Percentiles rank a stretch among this genome's conserved stretches.
Conservation (phyloP, 2,113 vertebrate genomes). For the Petromus typicus region DNA sequence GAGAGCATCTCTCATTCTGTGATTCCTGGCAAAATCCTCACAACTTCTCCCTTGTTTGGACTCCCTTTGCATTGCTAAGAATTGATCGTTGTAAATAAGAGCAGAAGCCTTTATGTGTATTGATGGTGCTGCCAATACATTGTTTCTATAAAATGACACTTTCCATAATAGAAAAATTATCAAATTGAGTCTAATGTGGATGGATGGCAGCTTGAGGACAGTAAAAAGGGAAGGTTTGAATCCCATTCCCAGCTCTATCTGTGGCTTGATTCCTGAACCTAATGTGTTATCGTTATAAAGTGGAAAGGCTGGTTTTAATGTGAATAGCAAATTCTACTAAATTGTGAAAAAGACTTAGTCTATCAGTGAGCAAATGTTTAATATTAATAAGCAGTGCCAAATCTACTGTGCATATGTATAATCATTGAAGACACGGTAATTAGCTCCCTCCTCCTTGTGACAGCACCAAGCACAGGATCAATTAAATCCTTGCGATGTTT, state of each 20-base stretch:
- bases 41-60: not conserved
- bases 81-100: constrained; percentile 24
- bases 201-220: constrained; percentile 32
- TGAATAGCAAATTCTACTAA: constrained; percentile 66
- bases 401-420: constrained; percentile 81
- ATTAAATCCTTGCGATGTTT: constrained; percentile 79
- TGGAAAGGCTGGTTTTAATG: constrained; percentile 66
- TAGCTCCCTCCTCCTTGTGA: constrained; percentile 66
- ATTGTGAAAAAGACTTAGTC: constrained; percentile 65
- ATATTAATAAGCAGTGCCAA: constrained; percentile 85
- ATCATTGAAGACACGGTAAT: constrained; percentile 83
- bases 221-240: constrained; percentile 21
- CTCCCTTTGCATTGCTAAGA: constrained; percentile 26
- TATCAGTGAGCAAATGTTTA: constrained; percentile 60
- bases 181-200: not conserved
- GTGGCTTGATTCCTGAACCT: constrained; percentile 41
- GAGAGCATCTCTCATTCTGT: not conserved
- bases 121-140: constrained; percentile 9
- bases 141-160: constrained; percentile 25
- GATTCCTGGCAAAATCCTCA: constrained; percentile 28
- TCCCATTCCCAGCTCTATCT: constrained; percentile 39
- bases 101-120: not conserved
- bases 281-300: constrained; percentile 35
- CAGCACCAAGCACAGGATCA: constrained; percentile 71
- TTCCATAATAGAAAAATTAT: not conserved